These are phyloP conservation scores for Vireo griseus DNA, from an alignment of 2,797 vertebrate species.

Conservation along the genomic window DNA sequence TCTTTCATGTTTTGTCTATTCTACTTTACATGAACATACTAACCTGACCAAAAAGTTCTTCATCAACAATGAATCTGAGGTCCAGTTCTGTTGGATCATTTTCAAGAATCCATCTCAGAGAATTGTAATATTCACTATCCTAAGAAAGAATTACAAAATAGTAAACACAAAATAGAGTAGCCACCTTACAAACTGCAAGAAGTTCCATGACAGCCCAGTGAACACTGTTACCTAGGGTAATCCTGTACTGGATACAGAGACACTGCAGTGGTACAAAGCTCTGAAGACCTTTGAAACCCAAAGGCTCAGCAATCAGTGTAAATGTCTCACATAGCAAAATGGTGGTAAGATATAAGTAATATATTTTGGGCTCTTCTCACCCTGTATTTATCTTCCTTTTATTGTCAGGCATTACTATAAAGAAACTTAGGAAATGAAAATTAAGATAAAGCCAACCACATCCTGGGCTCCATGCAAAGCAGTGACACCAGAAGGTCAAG, in stretches of 20 bases:
- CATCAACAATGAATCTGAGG: constrained; percentile 91
- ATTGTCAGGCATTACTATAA: neutral
- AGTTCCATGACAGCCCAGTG: neutral
- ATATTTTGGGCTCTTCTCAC: neutral
- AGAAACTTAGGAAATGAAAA: neutral
- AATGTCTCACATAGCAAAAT: neutral
- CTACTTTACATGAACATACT: neutral
- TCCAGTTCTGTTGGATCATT: constrained; percentile 94
- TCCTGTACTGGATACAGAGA: neutral
- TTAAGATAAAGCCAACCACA: neutral
- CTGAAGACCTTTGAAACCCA: neutral
- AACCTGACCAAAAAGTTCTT: constrained; percentile 97
- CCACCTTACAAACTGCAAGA: neutral
- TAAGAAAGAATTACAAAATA: constrained; percentile 38
- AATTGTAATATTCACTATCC: constrained; percentile 98
- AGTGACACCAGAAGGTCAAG: neutral
- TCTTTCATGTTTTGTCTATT: neutral
- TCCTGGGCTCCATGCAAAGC: neutral
- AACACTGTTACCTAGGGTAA: neutral
- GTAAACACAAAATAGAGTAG: neutral
- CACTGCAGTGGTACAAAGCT: neutral
- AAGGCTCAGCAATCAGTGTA: neutral
- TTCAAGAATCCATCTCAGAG: constrained; percentile 94
- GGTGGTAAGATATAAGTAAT: neutral
- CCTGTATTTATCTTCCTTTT: neutral